Evolutionary conservation across 2,797 vertebrate species (phyloP), one percentile per base, ranked within the genome.

Genomic region (Hemibagrus guttatus): DNA sequence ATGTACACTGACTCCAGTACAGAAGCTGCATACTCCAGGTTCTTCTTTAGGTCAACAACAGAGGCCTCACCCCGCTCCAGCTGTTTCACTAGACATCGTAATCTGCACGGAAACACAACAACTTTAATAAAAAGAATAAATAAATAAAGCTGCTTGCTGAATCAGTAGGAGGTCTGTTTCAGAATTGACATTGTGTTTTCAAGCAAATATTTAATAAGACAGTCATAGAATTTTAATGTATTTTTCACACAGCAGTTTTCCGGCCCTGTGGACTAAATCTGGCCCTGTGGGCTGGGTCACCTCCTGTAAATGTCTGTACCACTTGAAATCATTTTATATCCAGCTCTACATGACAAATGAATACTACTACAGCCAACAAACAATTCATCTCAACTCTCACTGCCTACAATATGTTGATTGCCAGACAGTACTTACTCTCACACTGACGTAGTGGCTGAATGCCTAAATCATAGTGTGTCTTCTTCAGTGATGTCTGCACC

Each of bases 1-100:
- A 97, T 97, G 91, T 97, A 97, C 12, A 97, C 96, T 1, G 96
- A 96, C 90, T 97, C 97, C 88, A 97, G 95, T 59, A 97, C 97
- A 0, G 96, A 95, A 0, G 97, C 97, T 17, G 97, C 97, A 95
- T 97, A 96, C 89, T 97, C 97, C 93, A 97, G 91, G 90, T 97
- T 97, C 93, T 97, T 97, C 93, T 97, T 97, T 71, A 97, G 93
- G 88, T 97, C 97, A 64, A 95, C 95, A 52, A 96, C 95, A 0
- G 96, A 97, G 81, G 96, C 96, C 88, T 97, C 96, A 0, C 97
- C 97, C 91, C 96, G 95, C 68, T 97, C 97, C 89, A 97, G 84
- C 31, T 97, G 97, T 88, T 97, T 97, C 88, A 97, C 95, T 92
- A 97, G 93, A 91, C 96, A 96, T 84, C 96, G 90, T 83, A 97